Evolutionary conservation across 2,888 invertebrate genomes (phyloP), one percentile per base, ranked within the genome.

Genomic region (Cataglyphis cursor): DNA sequence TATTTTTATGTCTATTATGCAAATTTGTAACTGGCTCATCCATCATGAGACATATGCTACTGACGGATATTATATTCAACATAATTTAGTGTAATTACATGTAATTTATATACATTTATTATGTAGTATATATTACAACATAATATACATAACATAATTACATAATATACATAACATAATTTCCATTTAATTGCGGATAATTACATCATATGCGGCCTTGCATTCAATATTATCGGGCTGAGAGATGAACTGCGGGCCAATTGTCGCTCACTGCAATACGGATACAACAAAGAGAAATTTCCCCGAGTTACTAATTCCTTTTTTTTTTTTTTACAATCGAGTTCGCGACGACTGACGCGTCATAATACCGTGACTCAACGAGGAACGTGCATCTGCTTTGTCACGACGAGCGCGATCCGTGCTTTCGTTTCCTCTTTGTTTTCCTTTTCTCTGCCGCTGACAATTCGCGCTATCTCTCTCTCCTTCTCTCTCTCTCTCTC

Each of bases 391-490:
- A 84, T 85, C 82, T 65, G 81, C 66, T 84, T 81, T 84, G 87
- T 87, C 89, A 84, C 81, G 81, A 80, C 66, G 64, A 31, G 81
- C 57, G 68, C 83, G 83, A 83, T 89, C 81, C 80, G 83, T 57
- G 72, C 74, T 64, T 82, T 72, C 76, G 62, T 85, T 85, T 80
- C 73, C 81, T 83, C 82, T 87, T 66, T 48, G 65, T 28, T 62
- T 51, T 38, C 68, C 54, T 72, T 59, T 72, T 62, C 54, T 38
- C 65, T 9, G 9, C 76, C 57, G 61, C 73, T 73, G 76, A 75
- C 54, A 38, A 21, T 80, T 51, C 61, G 28, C 24, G 31, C 61
- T 31, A 66, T 82, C 81, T 70, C 59, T 62, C 1, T 28, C 28
- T 28, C 24, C 24, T 24, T 24, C 24, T 80, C 48, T 61, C 62